Conservation (phyloP, 2,888 invertebrate genomes). For the Elysia crispata region DNA sequence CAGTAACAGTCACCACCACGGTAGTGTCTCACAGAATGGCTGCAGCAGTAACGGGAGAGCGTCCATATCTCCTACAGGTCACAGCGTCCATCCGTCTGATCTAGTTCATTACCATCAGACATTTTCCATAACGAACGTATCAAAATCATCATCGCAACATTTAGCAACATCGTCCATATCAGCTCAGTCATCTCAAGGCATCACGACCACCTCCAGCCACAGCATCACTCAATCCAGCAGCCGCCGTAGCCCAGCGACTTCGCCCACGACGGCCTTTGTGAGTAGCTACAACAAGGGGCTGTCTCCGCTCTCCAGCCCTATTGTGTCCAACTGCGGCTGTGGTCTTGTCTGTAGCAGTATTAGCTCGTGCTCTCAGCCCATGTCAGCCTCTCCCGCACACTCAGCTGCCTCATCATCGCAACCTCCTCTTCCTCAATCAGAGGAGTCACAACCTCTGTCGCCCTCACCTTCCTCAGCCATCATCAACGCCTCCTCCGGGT, state of each 20-base stretch:
- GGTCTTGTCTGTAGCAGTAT: slow-evolving; percentile 45
- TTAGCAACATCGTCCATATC: neutral
- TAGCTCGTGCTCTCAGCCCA: slow-evolving; percentile 35
- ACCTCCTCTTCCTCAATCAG: too few species aligned
- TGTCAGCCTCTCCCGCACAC: slow-evolving; percentile 43
- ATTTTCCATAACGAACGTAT: neutral
- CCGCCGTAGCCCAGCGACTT: slow-evolving; percentile 34
- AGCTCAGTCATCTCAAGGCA: neutral
- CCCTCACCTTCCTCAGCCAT: neutral
- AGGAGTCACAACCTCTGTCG: too few species aligned
- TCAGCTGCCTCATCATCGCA: neutral
- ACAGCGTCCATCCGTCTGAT: slow-evolving; percentile 25
- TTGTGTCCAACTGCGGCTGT: slow-evolving; percentile 46
- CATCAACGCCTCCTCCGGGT: too few species aligned
- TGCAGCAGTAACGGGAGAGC: neutral
- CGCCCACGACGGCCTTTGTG: slow-evolving; percentile 40
- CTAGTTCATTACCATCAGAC: slow-evolving; percentile 35
- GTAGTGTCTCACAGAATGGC: neutral
- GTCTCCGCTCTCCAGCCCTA: slow-evolving; percentile 52
- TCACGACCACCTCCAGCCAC: slow-evolving; percentile 4
- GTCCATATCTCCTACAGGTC: slow-evolving; percentile 10
- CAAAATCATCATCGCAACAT: neutral
- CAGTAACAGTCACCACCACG: neutral
- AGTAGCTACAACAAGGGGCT: slow-evolving; percentile 10
- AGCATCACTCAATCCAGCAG: slow-evolving; percentile 15